These are phyloP conservation scores for Myxocyprinus asiaticus DNA, from an alignment of 2,113 vertebrate genomes.

Conservation along the genomic window DNA sequence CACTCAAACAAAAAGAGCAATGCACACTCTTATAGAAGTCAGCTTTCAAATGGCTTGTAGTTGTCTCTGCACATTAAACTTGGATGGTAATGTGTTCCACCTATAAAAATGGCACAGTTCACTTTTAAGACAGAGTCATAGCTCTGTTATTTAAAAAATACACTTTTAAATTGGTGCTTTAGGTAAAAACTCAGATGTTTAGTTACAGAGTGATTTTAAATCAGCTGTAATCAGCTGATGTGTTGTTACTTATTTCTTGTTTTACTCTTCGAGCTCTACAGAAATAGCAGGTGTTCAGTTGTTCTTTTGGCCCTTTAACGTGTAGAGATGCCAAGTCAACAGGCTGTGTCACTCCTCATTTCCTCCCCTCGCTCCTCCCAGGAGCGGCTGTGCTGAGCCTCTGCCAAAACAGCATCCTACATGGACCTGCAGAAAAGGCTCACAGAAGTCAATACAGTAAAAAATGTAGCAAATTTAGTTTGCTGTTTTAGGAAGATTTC, in stretches of 20 bases:
- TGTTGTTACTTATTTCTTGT: conserved; percentile 1
- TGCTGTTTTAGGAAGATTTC: too few species aligned
- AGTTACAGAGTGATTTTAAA: background rate
- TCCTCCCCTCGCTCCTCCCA: conserved; percentile 10
- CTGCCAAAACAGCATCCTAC: background rate
- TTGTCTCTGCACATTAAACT: too few species aligned
- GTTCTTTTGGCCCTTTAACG: background rate
- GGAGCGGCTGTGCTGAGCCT: background rate
- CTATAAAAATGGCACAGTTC: too few species aligned
- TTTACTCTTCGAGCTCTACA: background rate
- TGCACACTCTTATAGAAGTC: too few species aligned
- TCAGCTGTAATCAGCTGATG: background rate
- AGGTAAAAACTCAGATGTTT: too few species aligned
- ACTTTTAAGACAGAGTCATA: too few species aligned
- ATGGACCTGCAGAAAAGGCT: background rate
- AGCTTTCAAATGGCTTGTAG: too few species aligned
- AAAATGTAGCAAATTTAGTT: background rate
- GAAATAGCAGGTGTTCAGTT: background rate
- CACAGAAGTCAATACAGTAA: background rate
- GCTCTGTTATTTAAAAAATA: too few species aligned
- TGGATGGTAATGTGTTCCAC: too few species aligned
- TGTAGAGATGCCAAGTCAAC: conserved; percentile 1
- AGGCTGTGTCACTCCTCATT: conserved; percentile 31
- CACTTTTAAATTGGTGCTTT: too few species aligned
- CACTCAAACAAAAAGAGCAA: too few species aligned